Evolutionary conservation across 92 coral and sea anemone species (phyloP).

Genomic region (Bergia puertoricense): DNA sequence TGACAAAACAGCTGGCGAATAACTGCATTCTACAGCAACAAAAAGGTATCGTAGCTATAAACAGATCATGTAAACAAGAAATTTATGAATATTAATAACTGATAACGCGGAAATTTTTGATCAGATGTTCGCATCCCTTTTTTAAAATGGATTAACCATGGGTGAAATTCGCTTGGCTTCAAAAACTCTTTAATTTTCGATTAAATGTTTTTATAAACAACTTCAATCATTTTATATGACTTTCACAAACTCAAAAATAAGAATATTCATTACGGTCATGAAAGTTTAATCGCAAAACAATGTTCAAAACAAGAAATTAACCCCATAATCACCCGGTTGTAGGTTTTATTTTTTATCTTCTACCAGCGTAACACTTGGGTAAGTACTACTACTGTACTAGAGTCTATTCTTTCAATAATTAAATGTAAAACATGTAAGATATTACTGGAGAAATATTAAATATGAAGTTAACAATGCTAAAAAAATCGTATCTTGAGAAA

Average conservation of each 20-base stretch:
- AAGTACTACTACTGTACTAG: not conserved
- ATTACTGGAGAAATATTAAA: too few species aligned
- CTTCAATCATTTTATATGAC: not conserved
- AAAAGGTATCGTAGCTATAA: not conserved
- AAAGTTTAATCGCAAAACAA: not conserved
- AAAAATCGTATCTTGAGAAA: too few species aligned
- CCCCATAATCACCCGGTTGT: not conserved
- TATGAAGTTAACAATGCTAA: too few species aligned
- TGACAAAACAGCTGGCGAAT: not conserved
- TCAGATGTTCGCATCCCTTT: not conserved
- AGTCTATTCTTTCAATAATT: not conserved
- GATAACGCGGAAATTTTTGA: not conserved
- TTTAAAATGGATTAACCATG: not conserved
- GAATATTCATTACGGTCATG: not conserved
- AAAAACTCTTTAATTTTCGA: too few species aligned
- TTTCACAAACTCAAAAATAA: not conserved
- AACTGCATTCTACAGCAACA: constrained; percentile 13
- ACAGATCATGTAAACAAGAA: constrained; percentile 4
- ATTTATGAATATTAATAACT: not conserved
- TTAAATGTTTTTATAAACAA: too few species aligned
- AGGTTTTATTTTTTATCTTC: not conserved
- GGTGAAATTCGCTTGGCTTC: not conserved
- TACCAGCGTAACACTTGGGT: not conserved
- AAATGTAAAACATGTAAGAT: not conserved
- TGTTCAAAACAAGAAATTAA: not conserved